Percentiles rank a stretch among this genome's conserved stretches.
These are phyloP conservation scores for Alectura lathami DNA, from an alignment of 2,113 vertebrate genomes.

Conservation along the genomic window DNA sequence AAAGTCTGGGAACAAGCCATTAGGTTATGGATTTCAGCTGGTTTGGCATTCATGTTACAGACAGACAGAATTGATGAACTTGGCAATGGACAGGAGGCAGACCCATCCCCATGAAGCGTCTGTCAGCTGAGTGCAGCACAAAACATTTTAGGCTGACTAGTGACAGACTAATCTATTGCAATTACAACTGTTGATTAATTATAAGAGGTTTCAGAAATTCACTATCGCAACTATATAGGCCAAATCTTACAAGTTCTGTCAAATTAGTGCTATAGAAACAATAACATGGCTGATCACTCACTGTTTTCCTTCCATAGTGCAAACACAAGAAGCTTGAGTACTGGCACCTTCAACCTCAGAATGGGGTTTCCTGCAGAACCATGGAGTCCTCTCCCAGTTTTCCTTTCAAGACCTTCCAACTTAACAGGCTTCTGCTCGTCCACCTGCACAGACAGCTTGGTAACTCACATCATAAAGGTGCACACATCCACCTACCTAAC, in stretches of 20 bases:
- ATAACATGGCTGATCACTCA: background rate
- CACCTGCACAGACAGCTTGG: background rate
- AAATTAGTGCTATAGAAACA: background rate
- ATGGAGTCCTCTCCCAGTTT: background rate
- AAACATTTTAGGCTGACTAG: background rate
- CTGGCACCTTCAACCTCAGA: background rate
- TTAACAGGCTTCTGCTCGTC: background rate
- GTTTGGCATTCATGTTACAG: background rate
- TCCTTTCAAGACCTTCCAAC: background rate
- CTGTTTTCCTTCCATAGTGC: background rate
- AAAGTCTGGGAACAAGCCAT: background rate
- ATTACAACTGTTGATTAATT: background rate
- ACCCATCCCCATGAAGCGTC: accelerated
- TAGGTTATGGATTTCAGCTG: background rate
- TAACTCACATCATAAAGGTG: background rate
- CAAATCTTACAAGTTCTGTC: background rate
- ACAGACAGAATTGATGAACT: background rate
- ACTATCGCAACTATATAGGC: background rate
- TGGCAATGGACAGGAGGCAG: background rate
- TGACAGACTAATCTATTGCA: background rate
- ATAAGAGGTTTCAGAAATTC: background rate
- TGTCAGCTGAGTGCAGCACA: background rate
- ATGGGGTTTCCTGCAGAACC: background rate
- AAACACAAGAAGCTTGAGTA: background rate
- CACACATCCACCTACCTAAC: background rate